Evolutionary conservation across 1,140 invertebrate species (phyloP).

Genomic region (Sminthurinus signatus): DNA sequence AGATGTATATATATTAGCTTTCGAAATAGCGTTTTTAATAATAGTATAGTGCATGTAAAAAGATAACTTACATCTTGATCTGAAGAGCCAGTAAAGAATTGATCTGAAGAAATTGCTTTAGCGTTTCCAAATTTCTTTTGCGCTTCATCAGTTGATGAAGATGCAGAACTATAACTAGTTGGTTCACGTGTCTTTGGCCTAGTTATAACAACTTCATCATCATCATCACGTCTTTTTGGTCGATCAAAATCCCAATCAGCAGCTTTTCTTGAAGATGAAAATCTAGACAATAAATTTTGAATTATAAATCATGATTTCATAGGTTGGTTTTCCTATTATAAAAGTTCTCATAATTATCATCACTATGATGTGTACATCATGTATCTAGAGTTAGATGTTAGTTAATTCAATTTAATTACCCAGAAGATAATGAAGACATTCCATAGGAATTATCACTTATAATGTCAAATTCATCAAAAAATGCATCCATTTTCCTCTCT

Average conservation of each 20-base stretch:
- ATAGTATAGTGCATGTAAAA: no score
- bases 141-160: conserved; percentile 54
- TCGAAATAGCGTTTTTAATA: no score
- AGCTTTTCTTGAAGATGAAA: conserved; percentile 4
- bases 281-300: not conserved
- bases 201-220: conserved; percentile 24
- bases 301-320: conserved; percentile 1
- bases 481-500: conserved; percentile 28
- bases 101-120: conserved; percentile 95
- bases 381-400: no score
- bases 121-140: conserved; percentile 93
- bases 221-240: conserved; percentile 8
- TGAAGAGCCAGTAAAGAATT: conserved; percentile 76
- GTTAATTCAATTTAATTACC: not conserved
- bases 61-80: conserved; percentile 54
- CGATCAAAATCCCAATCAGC: conserved; percentile 34
- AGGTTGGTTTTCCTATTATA: no score
- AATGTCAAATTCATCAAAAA: conserved; percentile 42
- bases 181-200: conserved; percentile 30
- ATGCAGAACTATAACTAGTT: conserved; percentile 1
- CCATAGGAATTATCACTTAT: conserved; percentile 18
- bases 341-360: no score
- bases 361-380: not conserved
- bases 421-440: not conserved
- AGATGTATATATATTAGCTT: no score